Conservation (phyloP, 2,888 invertebrate genomes). For the Mechanitis mazaeus region DNA sequence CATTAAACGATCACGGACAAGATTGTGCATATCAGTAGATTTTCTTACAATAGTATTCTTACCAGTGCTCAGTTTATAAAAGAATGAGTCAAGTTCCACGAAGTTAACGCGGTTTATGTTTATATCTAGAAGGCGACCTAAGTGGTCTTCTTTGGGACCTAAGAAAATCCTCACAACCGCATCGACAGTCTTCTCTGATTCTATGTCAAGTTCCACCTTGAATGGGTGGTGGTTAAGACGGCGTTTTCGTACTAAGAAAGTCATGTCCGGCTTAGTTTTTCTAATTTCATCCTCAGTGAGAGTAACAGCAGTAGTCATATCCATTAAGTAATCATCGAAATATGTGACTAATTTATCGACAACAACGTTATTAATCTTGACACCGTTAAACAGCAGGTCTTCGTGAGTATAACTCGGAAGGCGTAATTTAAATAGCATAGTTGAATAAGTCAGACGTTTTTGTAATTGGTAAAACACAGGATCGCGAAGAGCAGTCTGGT, state of each 20-base stretch:
- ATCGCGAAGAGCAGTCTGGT: slow-evolving; percentile 81
- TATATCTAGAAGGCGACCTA: slow-evolving; percentile 73
- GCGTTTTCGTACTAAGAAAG: slow-evolving; percentile 74
- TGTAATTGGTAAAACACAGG: slow-evolving; percentile 83
- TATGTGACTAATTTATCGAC: slow-evolving; percentile 81
- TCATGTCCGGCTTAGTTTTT: slow-evolving; percentile 64
- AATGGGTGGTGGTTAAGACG: slow-evolving; percentile 81
- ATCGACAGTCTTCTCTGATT: slow-evolving; percentile 74
- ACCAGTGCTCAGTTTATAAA: slow-evolving; percentile 78
- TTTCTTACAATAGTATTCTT: slow-evolving; percentile 78
- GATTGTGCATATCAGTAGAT: slow-evolving; percentile 80
- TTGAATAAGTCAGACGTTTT: slow-evolving; percentile 75
- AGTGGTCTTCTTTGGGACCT: slow-evolving; percentile 81
- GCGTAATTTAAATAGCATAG: slow-evolving; percentile 77
- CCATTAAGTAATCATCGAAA: slow-evolving; percentile 81
- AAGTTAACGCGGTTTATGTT: slow-evolving; percentile 78
- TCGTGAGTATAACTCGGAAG: slow-evolving; percentile 77
- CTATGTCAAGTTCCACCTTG: slow-evolving; percentile 72
- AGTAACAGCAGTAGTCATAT: slow-evolving; percentile 78
- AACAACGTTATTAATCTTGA: slow-evolving; percentile 78
- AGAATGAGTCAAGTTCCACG: slow-evolving; percentile 79
- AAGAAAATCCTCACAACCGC: slow-evolving; percentile 80
- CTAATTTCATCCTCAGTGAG: slow-evolving; percentile 64
- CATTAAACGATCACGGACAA: slow-evolving; percentile 80
- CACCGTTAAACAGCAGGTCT: slow-evolving; percentile 78